Conservation (phyloP, 2,888 invertebrate genomes). For the Drosophila mimetica region DNA sequence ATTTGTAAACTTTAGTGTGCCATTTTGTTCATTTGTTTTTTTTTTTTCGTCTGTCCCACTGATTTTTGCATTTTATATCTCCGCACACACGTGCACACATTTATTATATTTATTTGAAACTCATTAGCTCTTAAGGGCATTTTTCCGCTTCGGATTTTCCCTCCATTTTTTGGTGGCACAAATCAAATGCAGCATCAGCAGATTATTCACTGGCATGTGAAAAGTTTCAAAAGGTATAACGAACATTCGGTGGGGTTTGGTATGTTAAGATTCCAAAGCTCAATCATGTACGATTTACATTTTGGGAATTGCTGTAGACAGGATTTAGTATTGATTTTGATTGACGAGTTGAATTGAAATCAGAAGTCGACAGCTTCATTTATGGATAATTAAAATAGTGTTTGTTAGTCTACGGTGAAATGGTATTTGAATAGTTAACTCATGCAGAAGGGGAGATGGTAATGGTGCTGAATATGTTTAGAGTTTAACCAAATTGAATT, state of each 20-base stretch:
- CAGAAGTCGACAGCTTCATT: conserved; percentile 29
- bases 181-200: conserved; percentile 69
- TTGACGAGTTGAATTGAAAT: conserved; percentile 14
- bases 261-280: conserved; percentile 24
- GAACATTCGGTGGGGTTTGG: conserved; percentile 21
- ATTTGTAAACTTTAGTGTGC: conserved; percentile 76
- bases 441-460: conserved; percentile 11
- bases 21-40: conserved; percentile 54
- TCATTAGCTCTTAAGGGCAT: conserved; percentile 64
- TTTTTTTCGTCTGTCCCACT: conserved; percentile 17
- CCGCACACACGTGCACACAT: conserved; percentile 14
- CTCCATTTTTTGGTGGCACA: conserved; percentile 43
- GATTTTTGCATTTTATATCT: conserved; percentile 63
- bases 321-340: conserved; percentile 16
- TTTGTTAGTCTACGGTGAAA: conserved; percentile 2
- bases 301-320: neutral
- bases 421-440: conserved; percentile 9
- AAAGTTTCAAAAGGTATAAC: conserved; percentile 12
- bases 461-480: conserved; percentile 9
- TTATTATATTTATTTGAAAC: conserved; percentile 62
- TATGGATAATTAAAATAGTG: conserved; percentile 25
- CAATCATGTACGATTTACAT: conserved; percentile 16
- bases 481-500: conserved; percentile 5
- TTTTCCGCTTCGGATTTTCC: conserved; percentile 10
- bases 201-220: conserved; percentile 49